Conservation (phyloP, 2,888 invertebrate species). For the Tolmerus cingulatus region DNA sequence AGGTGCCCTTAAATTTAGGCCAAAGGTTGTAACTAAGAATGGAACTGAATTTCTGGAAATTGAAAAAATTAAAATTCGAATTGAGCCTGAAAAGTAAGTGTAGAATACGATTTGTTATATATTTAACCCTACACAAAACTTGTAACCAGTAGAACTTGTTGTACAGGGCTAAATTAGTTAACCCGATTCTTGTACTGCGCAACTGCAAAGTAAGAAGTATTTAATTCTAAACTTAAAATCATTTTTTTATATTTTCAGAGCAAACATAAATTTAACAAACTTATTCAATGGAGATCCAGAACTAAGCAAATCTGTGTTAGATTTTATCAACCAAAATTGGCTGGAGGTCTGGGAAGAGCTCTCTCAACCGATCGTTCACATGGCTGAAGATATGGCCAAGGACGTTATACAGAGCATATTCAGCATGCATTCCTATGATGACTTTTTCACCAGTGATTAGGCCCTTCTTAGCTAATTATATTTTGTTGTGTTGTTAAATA, state of each 20-base stretch:
- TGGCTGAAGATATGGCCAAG: slow-evolving; percentile 53
- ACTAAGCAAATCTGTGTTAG: not conserved
- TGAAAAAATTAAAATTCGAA: slow-evolving; percentile 58
- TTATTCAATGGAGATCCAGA: slow-evolving; percentile 15
- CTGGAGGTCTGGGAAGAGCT: slow-evolving; percentile 62
- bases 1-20: slow-evolving; percentile 60
- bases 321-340: slow-evolving; percentile 61
- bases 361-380: slow-evolving; percentile 52
- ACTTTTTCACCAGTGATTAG: not conserved
- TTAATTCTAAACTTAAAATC: not conserved
- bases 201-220: not conserved
- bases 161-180: not conserved
- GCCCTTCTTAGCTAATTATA: not conserved
- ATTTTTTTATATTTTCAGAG: not conserved
- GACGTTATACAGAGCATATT: slow-evolving; percentile 56
- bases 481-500: not conserved
- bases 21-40: slow-evolving; percentile 53
- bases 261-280: slow-evolving; percentile 10
- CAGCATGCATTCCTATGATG: not conserved
- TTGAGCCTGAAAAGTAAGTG: slow-evolving; percentile 59
- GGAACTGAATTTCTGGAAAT: slow-evolving; percentile 57
- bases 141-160: too few relatives aligned
- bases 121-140: too few relatives aligned
- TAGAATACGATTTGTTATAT: not conserved
- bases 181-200: too few relatives aligned